Percentiles rank a stretch among this genome's conserved stretches.
Conservation (phyloP, 2,888 invertebrate species). For the Lobophora halterata region DNA sequence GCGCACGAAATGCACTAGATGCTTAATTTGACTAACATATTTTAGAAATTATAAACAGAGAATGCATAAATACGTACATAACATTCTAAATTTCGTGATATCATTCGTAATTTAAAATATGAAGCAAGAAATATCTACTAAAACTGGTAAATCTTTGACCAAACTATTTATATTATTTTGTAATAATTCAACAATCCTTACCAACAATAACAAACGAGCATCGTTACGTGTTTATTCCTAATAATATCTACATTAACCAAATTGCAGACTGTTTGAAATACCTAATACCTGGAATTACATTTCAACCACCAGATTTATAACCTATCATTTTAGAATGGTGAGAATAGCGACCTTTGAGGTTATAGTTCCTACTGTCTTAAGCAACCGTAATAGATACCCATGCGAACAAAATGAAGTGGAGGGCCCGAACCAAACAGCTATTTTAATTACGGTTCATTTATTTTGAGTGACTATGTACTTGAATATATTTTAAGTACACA, state of each 20-base stretch:
- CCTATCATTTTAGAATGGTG: slow-evolving; percentile 44
- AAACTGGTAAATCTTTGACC: not conserved
- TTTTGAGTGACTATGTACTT: slow-evolving; percentile 45
- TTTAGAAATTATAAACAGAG: no score
- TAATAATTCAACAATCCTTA: slow-evolving; percentile 3
- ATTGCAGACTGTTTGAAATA: slow-evolving; percentile 34
- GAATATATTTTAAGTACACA: slow-evolving; percentile 46
- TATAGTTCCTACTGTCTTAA: slow-evolving; percentile 42
- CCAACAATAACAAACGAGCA: slow-evolving; percentile 16
- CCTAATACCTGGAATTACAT: slow-evolving; percentile 44
- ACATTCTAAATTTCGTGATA: no score
- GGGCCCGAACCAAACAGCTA: slow-evolving; percentile 42
- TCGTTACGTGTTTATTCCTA: slow-evolving; percentile 11
- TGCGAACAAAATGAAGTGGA: slow-evolving; percentile 50
- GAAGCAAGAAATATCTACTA: no score
- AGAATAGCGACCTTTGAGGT: slow-evolving; percentile 33
- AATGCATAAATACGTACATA: no score
- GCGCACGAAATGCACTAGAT: no score
- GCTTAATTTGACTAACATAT: no score
- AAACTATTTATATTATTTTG: slow-evolving; percentile 2
- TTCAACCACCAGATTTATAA: slow-evolving; percentile 33
- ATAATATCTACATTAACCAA: slow-evolving; percentile 33
- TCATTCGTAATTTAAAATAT: no score
- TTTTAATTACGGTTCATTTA: slow-evolving; percentile 56
- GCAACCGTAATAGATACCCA: slow-evolving; percentile 40